Percentiles rank a stretch among this genome's conserved stretches.
phyloP scores from a whole-genome alignment of 2,797 vertebrate genomes.

The Zenarchopterus dispar region DNA sequence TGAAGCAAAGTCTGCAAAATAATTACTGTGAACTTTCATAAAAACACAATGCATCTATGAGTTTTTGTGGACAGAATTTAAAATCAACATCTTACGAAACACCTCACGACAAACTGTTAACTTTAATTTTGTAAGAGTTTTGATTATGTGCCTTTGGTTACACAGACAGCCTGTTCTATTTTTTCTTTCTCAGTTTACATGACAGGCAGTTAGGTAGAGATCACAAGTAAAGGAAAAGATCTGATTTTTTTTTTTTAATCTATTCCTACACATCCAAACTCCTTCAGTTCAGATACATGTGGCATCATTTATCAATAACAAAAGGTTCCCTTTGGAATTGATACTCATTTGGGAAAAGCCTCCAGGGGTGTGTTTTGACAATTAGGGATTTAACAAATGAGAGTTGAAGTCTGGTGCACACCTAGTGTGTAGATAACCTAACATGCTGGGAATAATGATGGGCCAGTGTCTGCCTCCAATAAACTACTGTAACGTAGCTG shows the following conservation, averaged over 20 bases:
- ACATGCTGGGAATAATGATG: constrained; percentile 15
- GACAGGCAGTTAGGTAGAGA: too few species aligned
- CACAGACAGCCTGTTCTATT: neutral
- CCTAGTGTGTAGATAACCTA: constrained; percentile 13
- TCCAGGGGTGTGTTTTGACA: constrained; percentile 29
- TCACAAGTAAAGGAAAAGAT: neutral
- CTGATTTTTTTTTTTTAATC: constrained; percentile 9
- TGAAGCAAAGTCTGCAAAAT: too few species aligned
- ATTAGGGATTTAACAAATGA: constrained; percentile 1
- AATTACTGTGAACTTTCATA: too few species aligned
- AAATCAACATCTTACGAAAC: too few species aligned
- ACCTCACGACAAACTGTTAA: too few species aligned
- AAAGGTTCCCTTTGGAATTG: constrained; percentile 11
- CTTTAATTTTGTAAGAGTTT: too few species aligned
- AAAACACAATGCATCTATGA: too few species aligned
- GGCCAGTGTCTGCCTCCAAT: neutral
- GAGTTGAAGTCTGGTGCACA: neutral
- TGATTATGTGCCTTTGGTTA: neutral
- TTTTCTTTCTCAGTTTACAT: neutral
- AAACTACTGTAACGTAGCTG: neutral
- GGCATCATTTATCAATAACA: neutral
- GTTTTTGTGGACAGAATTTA: too few species aligned
- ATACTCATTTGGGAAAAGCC: constrained; percentile 20
- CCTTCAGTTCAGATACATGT: neutral
- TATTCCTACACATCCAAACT: neutral